Evolutionary conservation across 2,888 invertebrate genomes (phyloP).

Genomic region (Pyrochroa serraticornis): DNA sequence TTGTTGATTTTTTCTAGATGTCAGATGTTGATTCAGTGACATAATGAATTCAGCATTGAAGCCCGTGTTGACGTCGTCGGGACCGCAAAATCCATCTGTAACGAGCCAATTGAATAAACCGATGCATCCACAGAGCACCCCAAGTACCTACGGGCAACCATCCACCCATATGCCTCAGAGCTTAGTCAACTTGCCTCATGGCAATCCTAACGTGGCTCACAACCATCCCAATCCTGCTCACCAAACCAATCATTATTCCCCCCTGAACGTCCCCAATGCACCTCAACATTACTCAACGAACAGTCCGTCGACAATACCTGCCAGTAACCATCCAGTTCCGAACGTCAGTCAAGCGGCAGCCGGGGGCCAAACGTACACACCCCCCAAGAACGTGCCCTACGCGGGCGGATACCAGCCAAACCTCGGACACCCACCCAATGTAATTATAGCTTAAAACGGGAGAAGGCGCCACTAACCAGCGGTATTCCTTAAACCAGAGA

Average conservation of each 20-base stretch:
- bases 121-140: conserved; percentile 50
- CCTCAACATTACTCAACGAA: conserved; percentile 42
- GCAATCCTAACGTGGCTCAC: conserved; percentile 43
- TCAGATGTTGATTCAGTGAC: conserved; percentile 37
- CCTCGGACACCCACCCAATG: conserved; percentile 47
- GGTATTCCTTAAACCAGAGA: too few species aligned
- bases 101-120: conserved; percentile 46
- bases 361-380: conserved; percentile 40
- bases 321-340: conserved; percentile 50
- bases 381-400: conserved; percentile 46
- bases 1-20: conserved; percentile 4
- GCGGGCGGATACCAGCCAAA: conserved; percentile 47
- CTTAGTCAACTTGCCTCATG: conserved; percentile 45
- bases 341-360: conserved; percentile 40
- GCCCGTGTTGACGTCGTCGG: conserved; percentile 62
- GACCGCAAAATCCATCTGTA: conserved; percentile 53
- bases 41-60: conserved; percentile 69
- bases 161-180: conserved; percentile 48
- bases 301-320: conserved; percentile 43
- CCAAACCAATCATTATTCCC: conserved; percentile 46
- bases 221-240: conserved; percentile 42
- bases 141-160: conserved; percentile 49
- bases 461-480: too few species aligned
- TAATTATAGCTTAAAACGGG: too few species aligned
- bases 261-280: conserved; percentile 46